phyloP scores from a whole-genome alignment of 2,888 invertebrate genomes.

The Pyrocoelia pectoralis region DNA sequence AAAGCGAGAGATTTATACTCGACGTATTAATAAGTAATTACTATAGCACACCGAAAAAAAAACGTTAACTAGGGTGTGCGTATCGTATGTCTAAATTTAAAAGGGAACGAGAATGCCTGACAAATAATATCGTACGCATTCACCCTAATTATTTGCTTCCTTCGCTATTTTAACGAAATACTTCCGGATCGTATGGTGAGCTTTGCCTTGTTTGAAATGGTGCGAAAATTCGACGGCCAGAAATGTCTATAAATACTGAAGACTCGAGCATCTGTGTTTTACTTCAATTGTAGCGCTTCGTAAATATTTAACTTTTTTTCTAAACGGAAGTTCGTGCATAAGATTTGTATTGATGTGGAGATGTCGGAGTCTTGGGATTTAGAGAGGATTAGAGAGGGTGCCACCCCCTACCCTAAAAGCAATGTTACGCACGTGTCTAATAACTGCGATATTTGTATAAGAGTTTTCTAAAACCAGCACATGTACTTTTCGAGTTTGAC shows the following conservation, averaged over 20 bases:
- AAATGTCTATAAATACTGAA: too few species aligned
- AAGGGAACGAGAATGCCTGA: background rate
- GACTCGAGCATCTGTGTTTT: too few species aligned
- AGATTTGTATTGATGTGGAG: too few species aligned
- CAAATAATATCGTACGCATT: background rate
- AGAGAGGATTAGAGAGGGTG: slow-evolving; percentile 37
- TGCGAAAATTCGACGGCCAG: too few species aligned
- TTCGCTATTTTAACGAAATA: background rate
- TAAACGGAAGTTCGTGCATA: too few species aligned
- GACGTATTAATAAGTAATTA: too few species aligned
- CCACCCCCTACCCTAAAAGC: slow-evolving; percentile 30
- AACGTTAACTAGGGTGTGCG: background rate
- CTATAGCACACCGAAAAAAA: background rate
- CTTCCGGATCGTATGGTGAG: background rate
- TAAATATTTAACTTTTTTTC: too few species aligned
- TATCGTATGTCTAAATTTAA: slow-evolving; percentile 4
- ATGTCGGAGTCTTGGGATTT: slow-evolving; percentile 17
- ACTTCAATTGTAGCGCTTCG: too few species aligned
- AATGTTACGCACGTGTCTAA: slow-evolving; percentile 43
- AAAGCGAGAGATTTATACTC: too few species aligned
- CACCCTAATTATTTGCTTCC: slow-evolving; percentile 8
- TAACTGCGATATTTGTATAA: slow-evolving; percentile 43
- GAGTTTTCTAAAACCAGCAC: background rate
- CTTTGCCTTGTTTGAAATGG: too few species aligned
- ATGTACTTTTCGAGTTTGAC: background rate